phyloP scores from a whole-genome alignment of 2,113 vertebrate species.

The Circaetus cinerascens region DNA sequence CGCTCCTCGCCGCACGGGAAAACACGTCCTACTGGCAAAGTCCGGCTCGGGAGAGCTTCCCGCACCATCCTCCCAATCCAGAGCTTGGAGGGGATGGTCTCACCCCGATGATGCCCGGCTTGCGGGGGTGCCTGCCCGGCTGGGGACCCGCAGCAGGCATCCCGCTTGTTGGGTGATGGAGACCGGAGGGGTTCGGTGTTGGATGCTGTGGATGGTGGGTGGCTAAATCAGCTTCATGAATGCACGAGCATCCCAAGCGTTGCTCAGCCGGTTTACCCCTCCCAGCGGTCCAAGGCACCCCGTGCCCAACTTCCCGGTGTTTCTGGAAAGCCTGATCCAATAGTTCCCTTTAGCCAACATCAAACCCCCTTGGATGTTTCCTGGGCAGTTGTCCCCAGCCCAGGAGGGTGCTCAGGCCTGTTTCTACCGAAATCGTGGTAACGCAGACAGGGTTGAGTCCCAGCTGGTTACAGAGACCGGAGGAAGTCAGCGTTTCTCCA shows the following conservation, averaged over 20 bases:
- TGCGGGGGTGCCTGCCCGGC: fast-evolving
- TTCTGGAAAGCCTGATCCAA: not conserved
- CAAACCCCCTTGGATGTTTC: not conserved
- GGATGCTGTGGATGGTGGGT: not conserved
- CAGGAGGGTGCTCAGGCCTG: not conserved
- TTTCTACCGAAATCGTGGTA: not conserved
- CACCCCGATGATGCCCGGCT: fast-evolving
- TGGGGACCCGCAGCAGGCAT: fast-evolving
- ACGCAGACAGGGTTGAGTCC: not conserved
- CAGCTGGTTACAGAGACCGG: not conserved
- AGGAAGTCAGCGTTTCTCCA: not conserved
- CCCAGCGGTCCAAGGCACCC: not conserved
- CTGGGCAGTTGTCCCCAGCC: not conserved
- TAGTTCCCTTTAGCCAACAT: not conserved
- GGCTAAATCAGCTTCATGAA: fast-evolving
- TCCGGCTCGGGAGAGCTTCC: not conserved
- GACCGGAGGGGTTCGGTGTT: fast-evolving
- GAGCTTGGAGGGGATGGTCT: not conserved
- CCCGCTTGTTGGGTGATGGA: not conserved
- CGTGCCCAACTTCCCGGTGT: fast-evolving
- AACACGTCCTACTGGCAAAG: not conserved
- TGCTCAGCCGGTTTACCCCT: not conserved
- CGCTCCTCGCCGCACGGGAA: not conserved
- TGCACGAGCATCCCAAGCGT: not conserved
- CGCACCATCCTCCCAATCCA: not conserved